Evolutionary conservation across 2,797 vertebrate genomes (phyloP), one percentile per base, ranked within the genome.

Genomic region (Sciurus carolinensis): DNA sequence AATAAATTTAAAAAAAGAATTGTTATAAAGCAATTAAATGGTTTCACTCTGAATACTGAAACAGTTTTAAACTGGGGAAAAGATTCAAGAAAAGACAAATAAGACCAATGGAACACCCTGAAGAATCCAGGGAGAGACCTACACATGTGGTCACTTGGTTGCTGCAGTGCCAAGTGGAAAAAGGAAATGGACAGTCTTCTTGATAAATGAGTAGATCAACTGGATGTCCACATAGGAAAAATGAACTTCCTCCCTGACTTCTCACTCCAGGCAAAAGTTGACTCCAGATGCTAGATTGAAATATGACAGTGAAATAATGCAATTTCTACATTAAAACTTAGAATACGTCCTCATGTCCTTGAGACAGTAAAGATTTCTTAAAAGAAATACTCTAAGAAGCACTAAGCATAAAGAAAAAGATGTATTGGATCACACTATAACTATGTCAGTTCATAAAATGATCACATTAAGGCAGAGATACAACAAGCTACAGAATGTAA

Each of bases 361-460:
- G 44, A 92, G 15, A 5, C 13, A 72, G 30, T 22, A 69, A 92
- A 54, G 52, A 64, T 54, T 93, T 84, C 64, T 66, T 75, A 69
- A 66, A 80, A 30, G 72, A 79, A 84, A 42, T 28, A 77, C 12
- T 52, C 33, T 54, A 72, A 52, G 39, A 92, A 64, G 5, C 15
- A 94, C 26, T 83, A 67, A 64, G 26, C 62, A 50, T 26, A 64
- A 89, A 42, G 13, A 33, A 24, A 50, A 89, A 86, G 42, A 39
- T 47, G 42, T 1, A 52, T 22, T 54, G 30, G 36, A 33, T 42
- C 57, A 77, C 7, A 67, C 33, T 92, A 28, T 47, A 91, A 84
- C 80, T 54, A 76, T 57, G 24, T 80, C 82, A 72, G 17, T 94
- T 84, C 89, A 83, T 42, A 14, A 90, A 87, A 92, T 75, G 14